A percentile compares a stretch with the other conserved stretches of the same genome.
phyloP scores from a whole-genome alignment of 2,797 vertebrate genomes.

The Enteromius afrohamiltoni region DNA sequence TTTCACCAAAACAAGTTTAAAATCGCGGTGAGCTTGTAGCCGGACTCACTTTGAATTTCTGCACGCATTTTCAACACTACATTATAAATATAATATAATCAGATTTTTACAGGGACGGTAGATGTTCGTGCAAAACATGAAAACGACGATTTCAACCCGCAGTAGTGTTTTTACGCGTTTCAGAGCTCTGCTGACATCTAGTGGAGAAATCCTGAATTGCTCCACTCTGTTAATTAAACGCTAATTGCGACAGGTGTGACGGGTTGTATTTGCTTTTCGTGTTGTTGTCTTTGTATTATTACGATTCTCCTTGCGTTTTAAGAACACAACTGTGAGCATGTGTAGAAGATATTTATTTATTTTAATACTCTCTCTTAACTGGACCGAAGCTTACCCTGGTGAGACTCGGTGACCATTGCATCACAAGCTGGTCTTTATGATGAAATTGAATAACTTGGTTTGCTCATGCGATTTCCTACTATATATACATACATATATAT shows the following conservation, averaged over 20 bases:
- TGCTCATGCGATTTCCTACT: too few relatives aligned
- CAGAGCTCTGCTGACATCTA: constrained; percentile 21
- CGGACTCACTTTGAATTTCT: neutral
- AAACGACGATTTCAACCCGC: neutral
- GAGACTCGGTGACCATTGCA: neutral
- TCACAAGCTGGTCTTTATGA: neutral
- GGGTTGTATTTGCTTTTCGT: neutral
- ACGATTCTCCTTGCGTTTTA: neutral
- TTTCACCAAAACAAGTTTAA: neutral
- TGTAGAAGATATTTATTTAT: neutral
- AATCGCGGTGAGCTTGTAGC: neutral
- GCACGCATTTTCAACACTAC: neutral
- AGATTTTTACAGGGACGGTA: neutral
- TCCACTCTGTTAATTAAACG: neutral
- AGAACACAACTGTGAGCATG: neutral
- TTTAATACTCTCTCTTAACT: constrained; percentile 25
- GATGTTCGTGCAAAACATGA: neutral
- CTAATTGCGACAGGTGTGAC: constrained; percentile 21
- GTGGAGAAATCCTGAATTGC: neutral
- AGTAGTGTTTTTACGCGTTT: neutral
- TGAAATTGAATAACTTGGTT: neutral
- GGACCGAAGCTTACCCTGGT: neutral
- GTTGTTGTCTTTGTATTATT: neutral
- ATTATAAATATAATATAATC: neutral
- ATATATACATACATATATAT: too few relatives aligned